Conservation (phyloP, 2,113 vertebrate species). For the Mesocricetus auratus region DNA sequence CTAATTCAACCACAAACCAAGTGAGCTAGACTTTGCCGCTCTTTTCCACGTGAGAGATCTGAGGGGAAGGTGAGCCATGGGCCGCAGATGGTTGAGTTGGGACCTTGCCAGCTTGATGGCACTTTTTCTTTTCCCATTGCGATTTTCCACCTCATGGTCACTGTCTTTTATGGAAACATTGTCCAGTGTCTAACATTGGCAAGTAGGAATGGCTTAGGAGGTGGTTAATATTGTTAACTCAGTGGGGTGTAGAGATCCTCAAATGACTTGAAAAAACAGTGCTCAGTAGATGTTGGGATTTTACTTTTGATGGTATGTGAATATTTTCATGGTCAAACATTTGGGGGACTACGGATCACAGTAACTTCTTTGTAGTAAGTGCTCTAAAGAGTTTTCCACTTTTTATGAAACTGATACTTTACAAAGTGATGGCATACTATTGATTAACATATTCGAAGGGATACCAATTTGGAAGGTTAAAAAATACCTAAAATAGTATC, state of each 20-base stretch:
- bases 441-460: neutral
- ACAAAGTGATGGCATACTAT: neutral
- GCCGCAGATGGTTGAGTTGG: neutral
- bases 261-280: too few relatives aligned
- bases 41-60: neutral
- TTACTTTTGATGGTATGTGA: neutral
- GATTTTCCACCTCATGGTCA: neutral
- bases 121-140: neutral
- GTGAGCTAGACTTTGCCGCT: too few relatives aligned
- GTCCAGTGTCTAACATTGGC: neutral
- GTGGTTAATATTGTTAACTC: neutral
- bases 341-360: neutral
- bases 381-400: neutral
- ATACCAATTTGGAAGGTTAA: neutral
- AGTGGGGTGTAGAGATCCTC: neutral
- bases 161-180: neutral
- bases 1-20: neutral
- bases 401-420: conserved; percentile 1
- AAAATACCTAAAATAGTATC: neutral
- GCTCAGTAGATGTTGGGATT: neutral
- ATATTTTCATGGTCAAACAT: neutral
- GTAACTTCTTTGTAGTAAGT: neutral
- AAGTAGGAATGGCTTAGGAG: neutral
- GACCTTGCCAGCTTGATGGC: neutral
- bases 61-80: rapidly evolving